phyloP scores from a whole-genome alignment of 2,113 vertebrate species.

The Lepus timidus region DNA sequence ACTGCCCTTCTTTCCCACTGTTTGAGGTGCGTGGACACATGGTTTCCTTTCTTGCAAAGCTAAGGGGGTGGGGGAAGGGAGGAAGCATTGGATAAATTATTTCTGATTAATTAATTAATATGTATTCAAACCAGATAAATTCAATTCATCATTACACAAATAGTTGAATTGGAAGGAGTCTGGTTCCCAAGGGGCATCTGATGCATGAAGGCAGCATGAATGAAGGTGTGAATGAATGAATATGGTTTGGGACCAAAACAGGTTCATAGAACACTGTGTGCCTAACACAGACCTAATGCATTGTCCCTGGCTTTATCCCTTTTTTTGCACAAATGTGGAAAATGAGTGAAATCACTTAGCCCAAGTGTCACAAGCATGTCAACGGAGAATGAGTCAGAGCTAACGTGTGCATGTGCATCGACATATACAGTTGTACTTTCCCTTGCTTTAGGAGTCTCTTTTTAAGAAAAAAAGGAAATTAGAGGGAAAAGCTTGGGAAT shows the following conservation, averaged over 20 bases:
- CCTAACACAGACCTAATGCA: neutral
- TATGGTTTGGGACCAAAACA: neutral
- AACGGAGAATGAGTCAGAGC: neutral
- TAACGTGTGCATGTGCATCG: too few relatives aligned
- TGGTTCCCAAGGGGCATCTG: neutral
- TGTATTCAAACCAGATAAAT: neutral
- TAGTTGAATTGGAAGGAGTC: neutral
- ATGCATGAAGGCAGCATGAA: neutral
- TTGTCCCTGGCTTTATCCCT: neutral
- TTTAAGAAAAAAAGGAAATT: neutral
- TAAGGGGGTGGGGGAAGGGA: neutral
- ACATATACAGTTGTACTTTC: neutral
- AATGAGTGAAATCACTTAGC: neutral
- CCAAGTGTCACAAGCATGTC: accelerated
- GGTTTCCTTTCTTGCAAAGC: neutral
- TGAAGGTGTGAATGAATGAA: neutral
- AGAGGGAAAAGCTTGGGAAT: neutral
- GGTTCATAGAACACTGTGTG: neutral
- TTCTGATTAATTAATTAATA: neutral
- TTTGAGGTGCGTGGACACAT: accelerated
- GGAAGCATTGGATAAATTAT: neutral
- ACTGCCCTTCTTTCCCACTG: neutral
- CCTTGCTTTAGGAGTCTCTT: neutral
- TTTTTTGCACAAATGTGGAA: neutral
- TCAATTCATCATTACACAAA: neutral